These are phyloP conservation scores for Crotalus adamanteus DNA, from an alignment of 2,797 vertebrate species.

Conservation along the genomic window DNA sequence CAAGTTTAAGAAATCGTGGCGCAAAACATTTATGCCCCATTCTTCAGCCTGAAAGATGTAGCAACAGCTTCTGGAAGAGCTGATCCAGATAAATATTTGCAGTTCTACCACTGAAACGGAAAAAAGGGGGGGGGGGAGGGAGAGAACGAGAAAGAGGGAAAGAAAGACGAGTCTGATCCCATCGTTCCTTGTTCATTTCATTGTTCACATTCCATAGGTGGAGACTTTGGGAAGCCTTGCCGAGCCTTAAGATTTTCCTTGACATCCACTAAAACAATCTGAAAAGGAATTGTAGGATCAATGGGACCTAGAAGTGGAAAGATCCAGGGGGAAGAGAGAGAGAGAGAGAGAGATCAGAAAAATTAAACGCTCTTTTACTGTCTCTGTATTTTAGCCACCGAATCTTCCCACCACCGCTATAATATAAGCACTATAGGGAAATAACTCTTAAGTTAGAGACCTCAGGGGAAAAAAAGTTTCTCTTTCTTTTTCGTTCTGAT, in stretches of 20 bases:
- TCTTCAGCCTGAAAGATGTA: neutral
- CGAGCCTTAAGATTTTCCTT: neutral
- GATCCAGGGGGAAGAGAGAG: neutral
- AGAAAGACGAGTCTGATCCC: too few species aligned
- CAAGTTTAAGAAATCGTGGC: neutral
- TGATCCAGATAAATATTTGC: neutral
- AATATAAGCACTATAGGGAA: neutral
- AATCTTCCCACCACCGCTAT: neutral
- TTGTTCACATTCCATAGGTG: neutral
- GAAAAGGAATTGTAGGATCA: neutral
- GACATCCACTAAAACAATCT: neutral
- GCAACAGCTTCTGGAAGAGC: neutral
- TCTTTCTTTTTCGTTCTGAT: neutral
- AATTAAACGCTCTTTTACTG: neutral
- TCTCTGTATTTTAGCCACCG: neutral
- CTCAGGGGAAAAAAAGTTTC: neutral
- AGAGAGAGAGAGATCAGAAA: neutral
- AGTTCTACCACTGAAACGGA: neutral
- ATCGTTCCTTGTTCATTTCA: neutral
- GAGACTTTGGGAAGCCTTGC: neutral
- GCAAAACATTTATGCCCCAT: neutral
- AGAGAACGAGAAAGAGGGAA: neutral
- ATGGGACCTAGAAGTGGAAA: neutral
- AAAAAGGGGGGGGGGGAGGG: too few species aligned
- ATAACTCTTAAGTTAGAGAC: constrained; percentile 11